Evolutionary conservation across 2,888 invertebrate species (phyloP).

Genomic region (Craniophora ligustri): DNA sequence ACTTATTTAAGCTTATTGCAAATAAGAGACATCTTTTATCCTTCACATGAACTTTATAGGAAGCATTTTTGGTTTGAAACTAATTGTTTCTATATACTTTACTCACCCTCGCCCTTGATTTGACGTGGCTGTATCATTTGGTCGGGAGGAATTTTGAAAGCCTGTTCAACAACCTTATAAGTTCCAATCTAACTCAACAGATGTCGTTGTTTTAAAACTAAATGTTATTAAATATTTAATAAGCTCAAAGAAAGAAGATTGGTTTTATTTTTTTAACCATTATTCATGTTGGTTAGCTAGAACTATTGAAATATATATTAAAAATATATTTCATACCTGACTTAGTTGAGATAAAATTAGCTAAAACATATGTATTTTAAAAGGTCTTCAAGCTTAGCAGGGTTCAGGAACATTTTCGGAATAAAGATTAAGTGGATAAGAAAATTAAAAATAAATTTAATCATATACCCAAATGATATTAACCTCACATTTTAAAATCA

Average conservation of each 20-base stretch:
- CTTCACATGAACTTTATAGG: not conserved
- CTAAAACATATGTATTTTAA: too few relatives aligned
- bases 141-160: not conserved
- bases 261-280: too few relatives aligned
- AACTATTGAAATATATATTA: too few relatives aligned
- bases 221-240: not conserved
- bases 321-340: too few relatives aligned
- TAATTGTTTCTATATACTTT: not conserved
- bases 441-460: not conserved
- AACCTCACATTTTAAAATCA: not conserved
- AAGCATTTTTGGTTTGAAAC: not conserved
- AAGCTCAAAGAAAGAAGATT: too few relatives aligned
- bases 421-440: too few relatives aligned
- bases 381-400: too few relatives aligned
- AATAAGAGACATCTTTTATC: constrained; percentile 14
- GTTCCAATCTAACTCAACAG: constrained; percentile 14
- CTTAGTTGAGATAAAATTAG: too few relatives aligned
- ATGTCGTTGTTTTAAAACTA: constrained; percentile 26
- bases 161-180: not conserved
- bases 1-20: not conserved
- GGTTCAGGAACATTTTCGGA: too few relatives aligned
- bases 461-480: not conserved
- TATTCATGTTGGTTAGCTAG: too few relatives aligned
- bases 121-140: not conserved
- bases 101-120: not conserved